Percentiles rank a stretch among this genome's conserved stretches.
These are phyloP conservation scores for Pangasius macronema DNA, from an alignment of 2,797 vertebrate species.

Conservation along the genomic window DNA sequence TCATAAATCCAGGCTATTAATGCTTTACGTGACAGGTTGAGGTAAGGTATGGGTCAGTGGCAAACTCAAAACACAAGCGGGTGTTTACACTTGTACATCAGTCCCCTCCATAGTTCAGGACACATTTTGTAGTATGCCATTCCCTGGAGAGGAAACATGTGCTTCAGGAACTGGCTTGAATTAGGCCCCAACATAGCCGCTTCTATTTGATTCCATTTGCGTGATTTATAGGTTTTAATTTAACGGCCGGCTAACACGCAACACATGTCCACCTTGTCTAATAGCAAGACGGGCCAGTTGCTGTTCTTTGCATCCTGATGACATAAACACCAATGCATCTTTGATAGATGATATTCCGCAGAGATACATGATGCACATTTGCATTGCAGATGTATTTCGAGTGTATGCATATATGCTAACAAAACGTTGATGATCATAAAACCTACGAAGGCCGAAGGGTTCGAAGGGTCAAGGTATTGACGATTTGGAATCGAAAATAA, in stretches of 20 bases:
- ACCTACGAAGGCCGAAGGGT: too few species aligned
- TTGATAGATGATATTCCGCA: neutral
- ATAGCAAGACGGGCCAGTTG: conserved; percentile 68
- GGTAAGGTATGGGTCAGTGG: conserved; percentile 48
- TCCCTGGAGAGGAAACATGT: conserved; percentile 41
- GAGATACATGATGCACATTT: neutral
- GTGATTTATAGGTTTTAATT: conserved; percentile 80
- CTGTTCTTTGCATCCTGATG: conserved; percentile 7
- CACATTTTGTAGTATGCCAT: conserved; percentile 31
- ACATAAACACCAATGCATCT: conserved; percentile 13
- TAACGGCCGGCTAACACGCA: conserved; percentile 76
- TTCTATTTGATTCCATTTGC: conserved; percentile 80
- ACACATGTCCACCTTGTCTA: conserved; percentile 65
- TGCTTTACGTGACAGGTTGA: conserved; percentile 34
- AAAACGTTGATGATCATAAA: too few species aligned
- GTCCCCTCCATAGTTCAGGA: neutral
- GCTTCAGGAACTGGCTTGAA: conserved; percentile 66
- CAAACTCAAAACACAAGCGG: conserved; percentile 45
- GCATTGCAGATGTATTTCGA: neutral
- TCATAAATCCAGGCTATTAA: conserved; percentile 50
- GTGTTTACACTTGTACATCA: conserved; percentile 24
- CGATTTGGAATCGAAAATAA: too few species aligned
- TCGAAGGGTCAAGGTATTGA: too few species aligned
- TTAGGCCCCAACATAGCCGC: conserved; percentile 69
- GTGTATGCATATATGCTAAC: neutral